These are phyloP conservation scores for Drosophila lacicola DNA, from an alignment of 2,888 invertebrate species.

Conservation along the genomic window DNA sequence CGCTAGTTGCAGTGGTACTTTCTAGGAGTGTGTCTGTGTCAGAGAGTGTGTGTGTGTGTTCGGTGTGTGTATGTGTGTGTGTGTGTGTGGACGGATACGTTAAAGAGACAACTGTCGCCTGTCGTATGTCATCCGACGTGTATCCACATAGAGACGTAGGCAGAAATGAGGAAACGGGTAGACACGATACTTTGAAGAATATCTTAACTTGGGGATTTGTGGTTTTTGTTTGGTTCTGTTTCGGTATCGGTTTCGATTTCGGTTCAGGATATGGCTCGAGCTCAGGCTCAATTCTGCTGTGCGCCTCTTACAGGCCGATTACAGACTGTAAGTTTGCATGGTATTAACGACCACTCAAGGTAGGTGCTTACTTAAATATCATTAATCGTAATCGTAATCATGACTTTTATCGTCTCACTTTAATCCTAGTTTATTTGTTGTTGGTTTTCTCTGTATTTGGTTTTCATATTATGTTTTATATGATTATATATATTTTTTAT, in stretches of 20 bases:
- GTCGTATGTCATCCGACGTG: constrained; percentile 6
- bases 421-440: constrained; percentile 26
- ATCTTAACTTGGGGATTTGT: constrained; percentile 11
- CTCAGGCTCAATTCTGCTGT: constrained; percentile 18
- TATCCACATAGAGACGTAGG: constrained; percentile 11
- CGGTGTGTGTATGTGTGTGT: background rate
- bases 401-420: constrained; percentile 17
- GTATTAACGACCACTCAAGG: background rate
- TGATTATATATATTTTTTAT: constrained; percentile 18
- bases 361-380: constrained; percentile 15
- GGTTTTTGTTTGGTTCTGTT: constrained; percentile 3
- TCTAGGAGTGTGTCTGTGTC: constrained; percentile 31
- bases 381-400: constrained; percentile 5
- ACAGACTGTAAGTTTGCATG: background rate
- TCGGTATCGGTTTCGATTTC: constrained; percentile 1
- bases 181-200: background rate
- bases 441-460: constrained; percentile 28
- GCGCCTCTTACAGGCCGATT: constrained; percentile 12
- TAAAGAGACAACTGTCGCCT: constrained; percentile 11
- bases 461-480: constrained; percentile 28
- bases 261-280: constrained; percentile 14
- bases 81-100: constrained; percentile 13
- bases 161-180: constrained; percentile 6
- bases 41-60: background rate
- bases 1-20: constrained; percentile 34